phyloP scores from a whole-genome alignment of 2,888 invertebrate species.

The Habrosyne pyritoides region DNA sequence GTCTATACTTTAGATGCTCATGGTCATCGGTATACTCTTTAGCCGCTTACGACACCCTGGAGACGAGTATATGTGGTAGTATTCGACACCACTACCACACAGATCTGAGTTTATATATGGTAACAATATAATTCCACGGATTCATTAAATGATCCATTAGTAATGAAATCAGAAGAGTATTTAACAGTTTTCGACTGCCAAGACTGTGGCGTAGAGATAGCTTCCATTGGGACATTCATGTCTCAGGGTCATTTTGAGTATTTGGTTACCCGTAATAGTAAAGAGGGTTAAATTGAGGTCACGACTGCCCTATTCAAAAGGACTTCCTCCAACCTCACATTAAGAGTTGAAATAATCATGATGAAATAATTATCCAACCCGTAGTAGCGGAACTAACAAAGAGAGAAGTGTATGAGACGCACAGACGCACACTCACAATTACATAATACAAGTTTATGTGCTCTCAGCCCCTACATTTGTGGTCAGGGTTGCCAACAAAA shows the following conservation, averaged over 20 bases:
- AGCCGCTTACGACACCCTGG: too few relatives aligned
- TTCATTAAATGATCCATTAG: neutral
- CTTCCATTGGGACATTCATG: neutral
- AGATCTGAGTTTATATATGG: too few relatives aligned
- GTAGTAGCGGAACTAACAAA: neutral
- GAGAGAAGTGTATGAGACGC: slow-evolving; percentile 4
- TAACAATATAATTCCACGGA: neutral
- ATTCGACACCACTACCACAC: too few relatives aligned
- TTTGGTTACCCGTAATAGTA: neutral
- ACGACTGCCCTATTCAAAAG: neutral
- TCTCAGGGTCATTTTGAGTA: neutral
- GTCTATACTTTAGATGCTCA: too few relatives aligned
- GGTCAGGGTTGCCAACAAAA: neutral
- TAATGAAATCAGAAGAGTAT: neutral
- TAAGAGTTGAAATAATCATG: neutral
- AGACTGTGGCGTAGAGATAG: neutral
- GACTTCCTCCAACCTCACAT: neutral
- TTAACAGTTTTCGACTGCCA: neutral
- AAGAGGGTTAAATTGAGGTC: neutral
- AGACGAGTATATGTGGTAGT: too few relatives aligned
- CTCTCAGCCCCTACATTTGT: neutral
- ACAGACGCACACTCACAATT: slow-evolving; percentile 3
- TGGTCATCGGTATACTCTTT: too few relatives aligned
- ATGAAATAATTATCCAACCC: neutral
- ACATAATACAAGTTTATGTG: neutral